A percentile compares a stretch with the other conserved stretches of the same genome.
These are phyloP conservation scores for Lottia gigantea DNA, from an alignment of 2,888 invertebrate genomes.

Conservation along the genomic window DNA sequence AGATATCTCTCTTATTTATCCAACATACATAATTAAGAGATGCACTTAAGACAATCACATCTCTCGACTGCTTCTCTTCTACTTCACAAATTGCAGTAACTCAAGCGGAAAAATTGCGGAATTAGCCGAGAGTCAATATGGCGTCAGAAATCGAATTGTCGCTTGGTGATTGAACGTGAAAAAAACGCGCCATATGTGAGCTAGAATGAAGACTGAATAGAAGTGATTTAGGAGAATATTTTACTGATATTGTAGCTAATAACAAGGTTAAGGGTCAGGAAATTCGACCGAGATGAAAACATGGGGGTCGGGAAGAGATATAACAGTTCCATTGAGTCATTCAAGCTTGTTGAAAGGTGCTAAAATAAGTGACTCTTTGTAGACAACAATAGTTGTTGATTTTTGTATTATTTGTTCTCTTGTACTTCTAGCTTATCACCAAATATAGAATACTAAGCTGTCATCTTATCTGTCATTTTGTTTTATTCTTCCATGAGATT, in stretches of 20 bases:
- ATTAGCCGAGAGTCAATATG: slow-evolving; percentile 10
- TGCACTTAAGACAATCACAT: neutral
- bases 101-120: neutral
- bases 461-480: too few relatives aligned
- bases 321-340: too few relatives aligned
- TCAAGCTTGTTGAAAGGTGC: too few relatives aligned
- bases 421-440: too few relatives aligned
- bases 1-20: neutral
- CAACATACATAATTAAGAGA: neutral
- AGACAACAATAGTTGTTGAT: too few relatives aligned
- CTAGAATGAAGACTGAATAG: neutral
- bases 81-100: neutral
- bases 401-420: too few relatives aligned
- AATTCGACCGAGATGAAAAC: neutral
- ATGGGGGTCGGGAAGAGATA: too few relatives aligned
- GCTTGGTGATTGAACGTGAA: slow-evolving; percentile 8
- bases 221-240: neutral
- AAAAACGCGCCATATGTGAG: slow-evolving; percentile 5
- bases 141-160: slow-evolving; percentile 10
- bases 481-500: too few relatives aligned
- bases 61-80: neutral
- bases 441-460: too few relatives aligned
- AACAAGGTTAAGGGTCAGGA: neutral
- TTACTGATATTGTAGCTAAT: neutral
- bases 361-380: too few relatives aligned